A percentile compares a stretch with the other conserved stretches of the same genome.
Evolutionary conservation across 2,797 vertebrate species (phyloP).

Genomic region (Buphagus erythrorhynchus): DNA sequence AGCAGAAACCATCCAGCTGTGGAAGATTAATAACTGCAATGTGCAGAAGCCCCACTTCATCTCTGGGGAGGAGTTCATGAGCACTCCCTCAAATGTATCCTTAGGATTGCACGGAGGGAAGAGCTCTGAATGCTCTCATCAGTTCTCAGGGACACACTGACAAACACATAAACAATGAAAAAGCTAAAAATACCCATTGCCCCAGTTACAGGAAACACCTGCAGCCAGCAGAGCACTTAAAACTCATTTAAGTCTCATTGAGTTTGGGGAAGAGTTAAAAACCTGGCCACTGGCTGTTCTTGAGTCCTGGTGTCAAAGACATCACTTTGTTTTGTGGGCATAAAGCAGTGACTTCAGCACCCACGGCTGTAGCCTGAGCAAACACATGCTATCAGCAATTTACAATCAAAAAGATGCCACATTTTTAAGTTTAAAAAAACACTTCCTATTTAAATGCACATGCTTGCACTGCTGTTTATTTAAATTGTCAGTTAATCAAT

Average conservation of each 20-base stretch:
- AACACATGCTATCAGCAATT: not conserved
- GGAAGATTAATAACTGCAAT: constrained; percentile 81
- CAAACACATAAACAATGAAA: constrained; percentile 3
- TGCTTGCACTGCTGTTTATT: not conserved
- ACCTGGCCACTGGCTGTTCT: not conserved
- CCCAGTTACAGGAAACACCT: constrained; percentile 23
- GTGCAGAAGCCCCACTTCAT: constrained; percentile 66
- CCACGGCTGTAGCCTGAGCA: not conserved
- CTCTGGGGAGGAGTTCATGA: constrained; percentile 43
- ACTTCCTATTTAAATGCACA: not conserved
- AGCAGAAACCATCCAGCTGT: constrained; percentile 74
- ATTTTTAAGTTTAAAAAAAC: not conserved
- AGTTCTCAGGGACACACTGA: constrained; percentile 6
- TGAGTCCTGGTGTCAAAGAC: not conserved
- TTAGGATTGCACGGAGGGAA: constrained; percentile 53
- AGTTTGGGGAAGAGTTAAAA: not conserved
- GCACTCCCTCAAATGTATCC: constrained; percentile 65
- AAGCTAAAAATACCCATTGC: constrained; percentile 31
- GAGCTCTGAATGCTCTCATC: not conserved
- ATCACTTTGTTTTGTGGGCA: not conserved
- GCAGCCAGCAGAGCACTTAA: constrained; percentile 30
- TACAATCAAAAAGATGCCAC: not conserved
- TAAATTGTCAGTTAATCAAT: constrained; percentile 1
- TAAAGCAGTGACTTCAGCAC: not conserved
- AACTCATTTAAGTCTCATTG: not conserved